phyloP scores from a whole-genome alignment of 2,113 vertebrate species.

The Ivindomyrus marchei region DNA sequence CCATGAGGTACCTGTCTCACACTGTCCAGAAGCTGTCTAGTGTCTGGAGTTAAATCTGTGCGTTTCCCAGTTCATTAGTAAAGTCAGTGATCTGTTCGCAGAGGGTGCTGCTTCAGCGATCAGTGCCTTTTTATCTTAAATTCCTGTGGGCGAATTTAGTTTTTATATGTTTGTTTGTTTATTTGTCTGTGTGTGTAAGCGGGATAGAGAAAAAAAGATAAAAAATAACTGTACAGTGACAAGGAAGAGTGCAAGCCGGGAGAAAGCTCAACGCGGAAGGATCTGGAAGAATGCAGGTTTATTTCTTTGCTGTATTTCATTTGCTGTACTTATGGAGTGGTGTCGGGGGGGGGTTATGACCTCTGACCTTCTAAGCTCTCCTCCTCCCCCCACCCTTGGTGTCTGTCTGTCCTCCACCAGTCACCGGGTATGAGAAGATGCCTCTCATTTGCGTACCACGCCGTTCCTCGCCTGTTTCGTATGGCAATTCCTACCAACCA shows the following conservation, averaged over 20 bases:
- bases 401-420: not conserved
- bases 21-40: not conserved
- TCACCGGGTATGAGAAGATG: not conserved
- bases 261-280: no score
- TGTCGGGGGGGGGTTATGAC: no score
- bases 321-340: no score
- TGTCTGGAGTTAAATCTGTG: not conserved
- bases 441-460: not conserved
- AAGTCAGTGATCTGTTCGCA: not conserved
- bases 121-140: not conserved
- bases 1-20: not conserved
- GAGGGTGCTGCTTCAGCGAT: not conserved
- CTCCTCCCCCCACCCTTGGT: not conserved
- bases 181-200: not conserved
- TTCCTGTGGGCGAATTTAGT: not conserved
- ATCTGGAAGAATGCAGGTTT: no score
- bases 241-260: not conserved
- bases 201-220: not conserved
- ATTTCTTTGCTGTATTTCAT: no score
- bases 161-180: not conserved
- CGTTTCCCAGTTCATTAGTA: not conserved
- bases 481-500: not conserved
- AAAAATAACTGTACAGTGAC: not conserved
- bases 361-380: not conserved
- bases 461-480: not conserved